phyloP scores from a whole-genome alignment of 1,140 invertebrate genomes.

The Pentalonia nigronervosa region DNA sequence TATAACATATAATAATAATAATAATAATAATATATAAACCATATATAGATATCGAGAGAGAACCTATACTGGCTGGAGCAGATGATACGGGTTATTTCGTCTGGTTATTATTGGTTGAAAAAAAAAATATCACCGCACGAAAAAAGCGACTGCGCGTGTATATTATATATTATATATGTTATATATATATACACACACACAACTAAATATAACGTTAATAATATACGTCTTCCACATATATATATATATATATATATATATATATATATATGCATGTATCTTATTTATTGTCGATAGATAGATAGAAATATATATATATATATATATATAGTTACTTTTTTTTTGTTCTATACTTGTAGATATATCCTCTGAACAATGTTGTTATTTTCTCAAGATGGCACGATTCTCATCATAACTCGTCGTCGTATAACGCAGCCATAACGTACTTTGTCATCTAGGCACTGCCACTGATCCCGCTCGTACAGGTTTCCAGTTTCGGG shows the following conservation, averaged over 20 bases:
- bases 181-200: not conserved
- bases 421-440: conserved; percentile 9
- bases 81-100: conserved; percentile 27
- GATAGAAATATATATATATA: too few species aligned
- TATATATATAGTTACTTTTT: conserved; percentile 26
- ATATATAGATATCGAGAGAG: not conserved
- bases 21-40: not conserved
- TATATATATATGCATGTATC: conserved; percentile 22
- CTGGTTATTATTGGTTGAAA: not conserved
- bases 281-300: not conserved
- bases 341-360: conserved; percentile 3
- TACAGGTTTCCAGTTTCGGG: conserved; percentile 56
- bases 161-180: not conserved
- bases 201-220: not conserved
- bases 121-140: not conserved
- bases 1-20: not conserved
- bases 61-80: not conserved
- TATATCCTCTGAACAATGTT: not conserved
- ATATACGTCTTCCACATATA: not conserved
- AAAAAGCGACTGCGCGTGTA: not conserved
- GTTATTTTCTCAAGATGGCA: conserved; percentile 51
- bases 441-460: conserved; percentile 11
- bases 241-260: too few species aligned
- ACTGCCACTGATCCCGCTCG: not conserved
- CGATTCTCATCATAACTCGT: conserved; percentile 54